These are phyloP conservation scores for Shinisaurus crocodilurus DNA, from an alignment of 2,113 vertebrate species.

Conservation along the genomic window DNA sequence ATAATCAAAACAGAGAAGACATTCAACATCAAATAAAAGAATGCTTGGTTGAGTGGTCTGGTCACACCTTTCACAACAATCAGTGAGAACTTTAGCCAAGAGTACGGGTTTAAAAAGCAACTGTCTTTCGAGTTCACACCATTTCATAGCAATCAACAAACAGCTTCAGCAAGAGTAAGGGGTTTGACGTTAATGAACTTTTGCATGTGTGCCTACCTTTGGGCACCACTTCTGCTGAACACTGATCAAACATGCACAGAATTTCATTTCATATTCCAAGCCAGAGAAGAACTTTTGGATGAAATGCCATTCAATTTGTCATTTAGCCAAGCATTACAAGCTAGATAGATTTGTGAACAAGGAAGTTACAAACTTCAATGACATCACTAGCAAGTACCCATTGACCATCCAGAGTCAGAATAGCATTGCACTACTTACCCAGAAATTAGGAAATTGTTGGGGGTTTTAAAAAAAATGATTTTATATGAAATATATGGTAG, in stretches of 20 bases:
- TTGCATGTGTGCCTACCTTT: neutral
- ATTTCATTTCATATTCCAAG: neutral
- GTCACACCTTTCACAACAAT: too few species aligned
- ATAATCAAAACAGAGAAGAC: neutral
- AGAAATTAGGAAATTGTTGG: neutral
- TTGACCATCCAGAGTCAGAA: neutral
- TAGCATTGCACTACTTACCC: neutral
- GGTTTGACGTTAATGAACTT: neutral
- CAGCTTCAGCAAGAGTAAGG: neutral
- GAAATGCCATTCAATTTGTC: neutral
- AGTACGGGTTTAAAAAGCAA: neutral
- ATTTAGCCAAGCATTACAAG: neutral
- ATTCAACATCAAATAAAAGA: neutral
- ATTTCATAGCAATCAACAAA: neutral
- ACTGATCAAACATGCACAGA: neutral
- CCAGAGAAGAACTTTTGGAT: neutral
- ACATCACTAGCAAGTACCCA: neutral
- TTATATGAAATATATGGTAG: too few species aligned
- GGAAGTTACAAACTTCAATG: neutral
- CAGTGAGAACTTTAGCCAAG: neutral
- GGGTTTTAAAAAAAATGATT: neutral
- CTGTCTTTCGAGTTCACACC: neutral
- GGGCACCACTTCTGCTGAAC: neutral
- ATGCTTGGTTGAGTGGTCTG: neutral
- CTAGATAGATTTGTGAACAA: neutral